These are phyloP conservation scores for Cyclophora albipunctata DNA, from an alignment of 2,888 invertebrate species.

Conservation along the genomic window DNA sequence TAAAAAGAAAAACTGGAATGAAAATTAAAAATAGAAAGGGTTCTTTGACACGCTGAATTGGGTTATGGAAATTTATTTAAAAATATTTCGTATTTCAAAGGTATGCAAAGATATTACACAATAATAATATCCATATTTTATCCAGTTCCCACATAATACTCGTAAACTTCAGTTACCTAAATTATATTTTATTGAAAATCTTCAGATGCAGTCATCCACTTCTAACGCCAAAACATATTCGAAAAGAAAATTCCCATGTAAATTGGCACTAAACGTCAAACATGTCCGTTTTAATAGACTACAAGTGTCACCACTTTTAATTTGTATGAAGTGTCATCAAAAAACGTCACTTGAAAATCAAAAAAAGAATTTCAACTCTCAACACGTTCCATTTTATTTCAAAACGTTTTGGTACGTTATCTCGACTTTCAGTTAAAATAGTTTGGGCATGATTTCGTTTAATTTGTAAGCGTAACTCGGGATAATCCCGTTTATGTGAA, in stretches of 20 bases:
- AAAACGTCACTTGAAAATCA: conserved; percentile 9
- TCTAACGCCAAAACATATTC: conserved; percentile 13
- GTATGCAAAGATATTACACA: no score
- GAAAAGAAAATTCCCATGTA: conserved; percentile 21
- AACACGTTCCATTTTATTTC: conserved; percentile 9
- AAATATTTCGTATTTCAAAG: no score
- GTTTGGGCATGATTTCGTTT: conserved; percentile 27
- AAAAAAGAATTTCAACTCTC: conserved; percentile 4
- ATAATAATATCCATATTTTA: background rate
- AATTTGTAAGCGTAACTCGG: conserved; percentile 23
- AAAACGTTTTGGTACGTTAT: conserved; percentile 1
- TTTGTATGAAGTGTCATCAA: conserved; percentile 13
- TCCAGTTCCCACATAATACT: background rate
- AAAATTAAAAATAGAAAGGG: no score
- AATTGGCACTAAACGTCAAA: conserved; percentile 28
- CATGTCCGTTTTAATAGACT: conserved; percentile 12
- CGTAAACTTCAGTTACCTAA: background rate
- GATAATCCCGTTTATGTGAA: conserved; percentile 30
- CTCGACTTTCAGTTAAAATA: conserved; percentile 10
- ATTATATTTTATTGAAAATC: conserved; percentile 2
- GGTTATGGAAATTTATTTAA: no score
- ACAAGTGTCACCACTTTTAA: conserved; percentile 15
- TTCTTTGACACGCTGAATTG: no score
- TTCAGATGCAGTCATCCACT: conserved; percentile 4
- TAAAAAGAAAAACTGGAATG: no score